Percentiles rank a stretch among this genome's conserved stretches.
Evolutionary conservation across 2,888 invertebrate species (phyloP).

Genomic region (Trichopria drosophilae): DNA sequence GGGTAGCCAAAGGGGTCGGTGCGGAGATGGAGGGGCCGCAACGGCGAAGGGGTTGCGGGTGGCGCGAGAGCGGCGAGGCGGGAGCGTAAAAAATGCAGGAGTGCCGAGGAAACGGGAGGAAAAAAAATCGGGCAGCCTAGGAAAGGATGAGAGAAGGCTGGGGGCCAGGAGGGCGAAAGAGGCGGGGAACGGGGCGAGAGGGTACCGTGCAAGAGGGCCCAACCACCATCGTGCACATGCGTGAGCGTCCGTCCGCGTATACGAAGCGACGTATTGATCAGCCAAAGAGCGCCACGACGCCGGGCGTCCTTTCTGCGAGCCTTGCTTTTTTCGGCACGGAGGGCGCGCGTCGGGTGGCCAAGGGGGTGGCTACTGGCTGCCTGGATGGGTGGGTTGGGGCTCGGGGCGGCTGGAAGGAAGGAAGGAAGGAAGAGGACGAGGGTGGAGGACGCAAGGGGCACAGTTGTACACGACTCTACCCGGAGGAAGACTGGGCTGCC

Average conservation of each 20-base stretch:
- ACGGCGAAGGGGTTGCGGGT: constrained; percentile 18
- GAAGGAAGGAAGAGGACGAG: constrained; percentile 22
- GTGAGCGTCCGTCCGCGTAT: constrained; percentile 57
- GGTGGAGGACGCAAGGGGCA: constrained; percentile 30
- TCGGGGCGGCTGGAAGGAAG: constrained; percentile 24
- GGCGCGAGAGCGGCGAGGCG: constrained; percentile 17
- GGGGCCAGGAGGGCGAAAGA: constrained; percentile 21
- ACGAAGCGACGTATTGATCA: constrained; percentile 59
- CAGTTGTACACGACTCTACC: constrained; percentile 21
- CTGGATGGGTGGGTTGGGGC: too few relatives aligned
- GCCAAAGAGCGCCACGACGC: constrained; percentile 59
- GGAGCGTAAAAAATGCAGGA: constrained; percentile 50
- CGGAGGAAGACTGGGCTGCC: constrained; percentile 11
- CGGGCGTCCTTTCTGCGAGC: constrained; percentile 58
- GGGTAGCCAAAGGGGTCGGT: constrained; percentile 28
- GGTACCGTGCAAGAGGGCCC: constrained; percentile 34
- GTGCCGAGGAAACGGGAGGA: constrained; percentile 48
- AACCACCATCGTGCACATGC: constrained; percentile 56
- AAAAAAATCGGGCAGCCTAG: constrained; percentile 51
- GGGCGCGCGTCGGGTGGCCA: constrained; percentile 32
- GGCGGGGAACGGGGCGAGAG: constrained; percentile 30
- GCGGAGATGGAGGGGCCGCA: constrained; percentile 15
- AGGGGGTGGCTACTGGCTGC: constrained; percentile 26
- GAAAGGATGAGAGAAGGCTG: constrained; percentile 36
- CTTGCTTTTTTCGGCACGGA: constrained; percentile 55